Conservation (phyloP, 2,113 vertebrate genomes). For the Acinonyx jubatus region DNA sequence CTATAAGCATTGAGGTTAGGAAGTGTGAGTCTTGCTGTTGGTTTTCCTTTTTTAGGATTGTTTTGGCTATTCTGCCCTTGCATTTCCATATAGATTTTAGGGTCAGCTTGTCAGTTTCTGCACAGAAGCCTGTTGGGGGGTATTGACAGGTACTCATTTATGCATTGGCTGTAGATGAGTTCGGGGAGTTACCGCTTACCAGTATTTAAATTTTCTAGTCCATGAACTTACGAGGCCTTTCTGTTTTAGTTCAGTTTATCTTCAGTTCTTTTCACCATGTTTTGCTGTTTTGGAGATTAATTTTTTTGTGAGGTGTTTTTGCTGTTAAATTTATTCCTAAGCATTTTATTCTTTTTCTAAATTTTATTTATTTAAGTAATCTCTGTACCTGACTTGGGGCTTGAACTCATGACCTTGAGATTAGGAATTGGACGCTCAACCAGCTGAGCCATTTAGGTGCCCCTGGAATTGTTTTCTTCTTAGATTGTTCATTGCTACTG, state of each 20-base stretch:
- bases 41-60: not conserved
- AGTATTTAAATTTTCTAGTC: not conserved
- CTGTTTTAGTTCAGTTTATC: not conserved
- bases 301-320: not conserved
- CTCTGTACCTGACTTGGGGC: not conserved
- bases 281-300: not conserved
- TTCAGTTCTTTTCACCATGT: not conserved
- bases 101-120: not conserved
- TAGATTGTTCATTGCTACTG: not conserved
- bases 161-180: not conserved
- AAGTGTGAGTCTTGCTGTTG: not conserved
- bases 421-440: rapidly evolving
- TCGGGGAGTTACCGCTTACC: not conserved
- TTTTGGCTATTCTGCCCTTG: not conserved
- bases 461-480: not conserved
- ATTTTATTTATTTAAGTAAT: not conserved
- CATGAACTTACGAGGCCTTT: not conserved
- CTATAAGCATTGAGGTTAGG: not conserved
- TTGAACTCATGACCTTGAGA: not conserved
- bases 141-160: not conserved
- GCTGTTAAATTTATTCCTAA: not conserved
- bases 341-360: not conserved
- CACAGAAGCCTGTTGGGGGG: not conserved
- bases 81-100: not conserved
- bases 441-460: not conserved